phyloP scores from a whole-genome alignment of 2,797 vertebrate genomes.

The Melanotaenia maccullochi region DNA sequence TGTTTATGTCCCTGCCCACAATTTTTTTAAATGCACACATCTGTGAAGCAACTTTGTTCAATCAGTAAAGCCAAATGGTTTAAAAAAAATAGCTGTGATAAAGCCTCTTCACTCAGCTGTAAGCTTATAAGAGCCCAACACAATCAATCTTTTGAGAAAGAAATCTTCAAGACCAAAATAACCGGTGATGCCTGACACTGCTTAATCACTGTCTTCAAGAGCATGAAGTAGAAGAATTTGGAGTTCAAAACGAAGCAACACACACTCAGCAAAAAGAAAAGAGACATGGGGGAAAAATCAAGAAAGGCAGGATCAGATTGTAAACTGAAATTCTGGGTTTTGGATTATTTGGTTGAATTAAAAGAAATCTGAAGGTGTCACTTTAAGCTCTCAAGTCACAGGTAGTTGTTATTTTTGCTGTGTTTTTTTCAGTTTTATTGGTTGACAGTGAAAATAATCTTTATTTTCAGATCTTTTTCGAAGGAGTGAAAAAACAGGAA shows the following conservation, averaged over 20 bases:
- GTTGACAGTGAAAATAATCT: constrained; percentile 1
- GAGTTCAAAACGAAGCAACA: constrained; percentile 14
- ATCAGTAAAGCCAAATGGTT: constrained; percentile 44
- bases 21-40: constrained; percentile 20
- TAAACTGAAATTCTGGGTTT: not conserved
- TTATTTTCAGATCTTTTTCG: constrained; percentile 17
- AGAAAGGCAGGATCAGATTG: not conserved
- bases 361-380: not conserved
- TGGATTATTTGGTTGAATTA: not conserved
- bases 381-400: not conserved
- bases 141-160: constrained; percentile 33
- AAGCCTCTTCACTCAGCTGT: constrained; percentile 40
- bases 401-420: not conserved
- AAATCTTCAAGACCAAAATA: constrained; percentile 50
- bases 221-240: constrained; percentile 31
- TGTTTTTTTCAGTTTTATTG: not conserved
- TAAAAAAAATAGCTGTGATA: constrained; percentile 52
- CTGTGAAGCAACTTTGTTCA: constrained; percentile 38
- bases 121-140: constrained; percentile 21
- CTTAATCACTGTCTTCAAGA: constrained; percentile 50
- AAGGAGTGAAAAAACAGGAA: constrained; percentile 37
- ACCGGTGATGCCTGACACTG: constrained; percentile 41
- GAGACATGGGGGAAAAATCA: not conserved
- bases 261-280: not conserved
- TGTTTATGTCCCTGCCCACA: not conserved